Base-by-base conservation (phyloP, 2,113 vertebrate genomes). In the Ageneiosus marmoratus region DNA sequence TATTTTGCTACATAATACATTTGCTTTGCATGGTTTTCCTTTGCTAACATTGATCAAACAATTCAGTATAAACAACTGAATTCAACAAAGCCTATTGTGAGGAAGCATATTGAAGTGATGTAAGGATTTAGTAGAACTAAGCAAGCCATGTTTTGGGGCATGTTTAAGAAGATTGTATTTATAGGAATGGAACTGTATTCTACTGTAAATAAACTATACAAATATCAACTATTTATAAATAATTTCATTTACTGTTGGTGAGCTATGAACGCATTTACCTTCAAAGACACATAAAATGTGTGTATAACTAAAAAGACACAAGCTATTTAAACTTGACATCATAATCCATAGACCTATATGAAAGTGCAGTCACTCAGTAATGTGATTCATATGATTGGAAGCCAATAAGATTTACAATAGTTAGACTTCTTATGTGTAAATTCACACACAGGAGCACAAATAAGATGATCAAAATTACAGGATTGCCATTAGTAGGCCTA, bases 1-100 rank as follows among this genome's bases (percentile, higher is more conserved):
- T 91, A 90, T 92, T 91, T 91, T 91, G 88, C 32, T 87, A 44
- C 22, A 41, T 58, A 41, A 41, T 58, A 77, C 1, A n/a, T 87
- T 87, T 67, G 70, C 84, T 81, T 77, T 85, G 84, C 84, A 85
- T 81, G 84, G 62, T 77, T 55, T 74, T 37, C 29, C 22, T 81
- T 85, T 77, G 81, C 73, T 81, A 81, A 77, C 67, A 77, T 70
- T 60, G 41, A 67, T 77, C 32, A 86, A 65, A 44, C 32, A 46
- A 75, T 58, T 73, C 79, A 65, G 58, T 62, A 85, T 84, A 41
- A 89, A 86, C 85, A 80, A 63, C 84, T 76, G 50, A 88, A 89
- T 83, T 86, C 80, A 89, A 86, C 84, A 34, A 87, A 85, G 75
- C 81, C 51, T 85, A 88, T 89, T 56, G 88, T 89, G 58, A 70